phyloP scores from a whole-genome alignment of 2,797 vertebrate genomes.

The Phataginus tetradactyla region DNA sequence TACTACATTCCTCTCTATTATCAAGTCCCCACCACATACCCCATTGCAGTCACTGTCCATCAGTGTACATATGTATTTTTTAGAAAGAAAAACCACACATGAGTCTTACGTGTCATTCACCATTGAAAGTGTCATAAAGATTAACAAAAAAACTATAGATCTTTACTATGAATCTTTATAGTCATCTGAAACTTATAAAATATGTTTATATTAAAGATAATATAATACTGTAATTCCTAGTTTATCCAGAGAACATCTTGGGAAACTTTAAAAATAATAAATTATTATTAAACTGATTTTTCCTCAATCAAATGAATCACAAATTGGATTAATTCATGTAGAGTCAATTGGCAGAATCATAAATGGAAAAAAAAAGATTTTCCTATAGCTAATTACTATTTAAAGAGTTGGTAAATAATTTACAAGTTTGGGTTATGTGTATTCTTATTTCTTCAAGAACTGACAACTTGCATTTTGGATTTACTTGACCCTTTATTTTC shows the following conservation, averaged over 20 bases:
- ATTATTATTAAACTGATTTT: constrained; percentile 32
- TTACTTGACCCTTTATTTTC: neutral
- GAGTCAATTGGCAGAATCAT: neutral
- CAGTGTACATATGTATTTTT: neutral
- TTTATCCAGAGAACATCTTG: neutral
- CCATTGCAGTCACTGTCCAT: too few species aligned
- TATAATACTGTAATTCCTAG: neutral
- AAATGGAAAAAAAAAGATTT: neutral
- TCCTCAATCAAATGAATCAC: neutral
- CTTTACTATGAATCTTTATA: constrained; percentile 19
- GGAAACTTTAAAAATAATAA: constrained; percentile 1
- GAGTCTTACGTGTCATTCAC: neutral
- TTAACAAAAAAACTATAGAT: neutral
- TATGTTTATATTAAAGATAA: constrained; percentile 24
- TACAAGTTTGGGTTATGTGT: neutral
- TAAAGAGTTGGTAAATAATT: constrained; percentile 34
- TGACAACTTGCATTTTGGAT: neutral
- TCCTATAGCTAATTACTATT: constrained; percentile 34
- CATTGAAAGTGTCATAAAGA: neutral
- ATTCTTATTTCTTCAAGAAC: constrained; percentile 18
- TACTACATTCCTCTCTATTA: too few species aligned
- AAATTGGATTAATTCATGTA: constrained; percentile 36
- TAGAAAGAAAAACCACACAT: neutral
- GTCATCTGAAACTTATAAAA: neutral
- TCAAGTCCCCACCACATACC: too few species aligned